Percentiles rank a stretch among this genome's conserved stretches.
Evolutionary conservation across 2,888 invertebrate species (phyloP).

Genomic region (Magallana nippona): DNA sequence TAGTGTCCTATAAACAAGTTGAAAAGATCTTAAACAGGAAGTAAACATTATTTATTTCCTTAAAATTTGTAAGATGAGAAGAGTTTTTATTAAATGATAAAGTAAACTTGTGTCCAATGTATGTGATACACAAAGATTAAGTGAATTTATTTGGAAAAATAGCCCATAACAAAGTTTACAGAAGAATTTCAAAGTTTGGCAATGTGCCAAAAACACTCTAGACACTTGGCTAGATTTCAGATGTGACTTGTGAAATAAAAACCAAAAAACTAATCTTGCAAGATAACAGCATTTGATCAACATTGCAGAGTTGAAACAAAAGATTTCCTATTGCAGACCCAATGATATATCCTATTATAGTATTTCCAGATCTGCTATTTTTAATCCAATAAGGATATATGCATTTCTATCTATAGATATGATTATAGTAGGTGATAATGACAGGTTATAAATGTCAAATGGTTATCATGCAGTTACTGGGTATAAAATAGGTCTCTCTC

Average conservation of each 20-base stretch:
- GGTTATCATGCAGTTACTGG: too few species aligned
- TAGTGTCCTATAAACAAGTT: neutral
- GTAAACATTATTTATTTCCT: neutral
- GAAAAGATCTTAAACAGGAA: neutral
- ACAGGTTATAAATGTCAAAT: too few species aligned
- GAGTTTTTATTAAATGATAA: neutral
- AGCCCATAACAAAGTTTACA: neutral
- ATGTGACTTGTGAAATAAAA: neutral
- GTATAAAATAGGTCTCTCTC: too few species aligned
- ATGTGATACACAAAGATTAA: neutral
- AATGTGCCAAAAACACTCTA: slow-evolving; percentile 22
- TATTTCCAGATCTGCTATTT: too few species aligned
- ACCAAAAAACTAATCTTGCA: neutral
- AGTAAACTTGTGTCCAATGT: too few species aligned
- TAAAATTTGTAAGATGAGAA: neutral
- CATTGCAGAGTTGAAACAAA: neutral
- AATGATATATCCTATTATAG: neutral
- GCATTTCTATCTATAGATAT: too few species aligned
- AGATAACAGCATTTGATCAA: neutral
- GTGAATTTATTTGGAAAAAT: neutral
- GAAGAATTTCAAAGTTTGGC: slow-evolving; percentile 1
- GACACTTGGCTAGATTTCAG: slow-evolving; percentile 23
- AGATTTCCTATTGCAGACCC: neutral
- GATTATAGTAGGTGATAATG: too few species aligned
- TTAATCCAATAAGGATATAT: too few species aligned